phyloP scores from a whole-genome alignment of 2,888 invertebrate genomes.

The Leucania comma region DNA sequence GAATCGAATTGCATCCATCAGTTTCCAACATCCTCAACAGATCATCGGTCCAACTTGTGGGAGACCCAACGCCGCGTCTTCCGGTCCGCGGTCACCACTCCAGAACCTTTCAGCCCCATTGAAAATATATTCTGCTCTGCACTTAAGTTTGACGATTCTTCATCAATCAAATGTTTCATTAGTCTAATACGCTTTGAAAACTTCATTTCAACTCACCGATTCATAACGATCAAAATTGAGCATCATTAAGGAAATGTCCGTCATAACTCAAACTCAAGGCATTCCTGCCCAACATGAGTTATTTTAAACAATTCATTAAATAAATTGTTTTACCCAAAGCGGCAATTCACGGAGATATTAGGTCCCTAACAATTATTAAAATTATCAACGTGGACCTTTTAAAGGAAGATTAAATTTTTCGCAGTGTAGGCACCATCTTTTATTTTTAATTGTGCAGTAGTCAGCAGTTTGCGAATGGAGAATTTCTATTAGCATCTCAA shows the following conservation, averaged over 20 bases:
- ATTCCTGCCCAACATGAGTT: constrained; percentile 26
- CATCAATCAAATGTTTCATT: not conserved
- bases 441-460: constrained; percentile 47
- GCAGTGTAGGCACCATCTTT: constrained; percentile 52
- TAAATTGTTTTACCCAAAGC: constrained; percentile 57
- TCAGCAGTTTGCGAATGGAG: constrained; percentile 23
- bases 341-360: constrained; percentile 60
- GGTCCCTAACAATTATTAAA: constrained; percentile 66
- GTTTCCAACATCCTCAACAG: no score
- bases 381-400: constrained; percentile 60
- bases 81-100: no score
- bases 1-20: no score
- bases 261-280: constrained; percentile 26
- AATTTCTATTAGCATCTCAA: constrained; percentile 35
- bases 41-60: no score
- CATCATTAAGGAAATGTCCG: constrained; percentile 26
- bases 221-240: constrained; percentile 32
- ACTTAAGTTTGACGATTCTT: no score
- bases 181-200: not conserved
- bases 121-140: no score
- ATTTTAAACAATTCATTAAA: constrained; percentile 62
- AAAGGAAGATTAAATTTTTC: constrained; percentile 61
- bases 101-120: no score
- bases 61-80: no score
- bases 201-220: constrained; percentile 26